Conservation (phyloP, 2,888 invertebrate genomes). For the Campoplex capitator region DNA sequence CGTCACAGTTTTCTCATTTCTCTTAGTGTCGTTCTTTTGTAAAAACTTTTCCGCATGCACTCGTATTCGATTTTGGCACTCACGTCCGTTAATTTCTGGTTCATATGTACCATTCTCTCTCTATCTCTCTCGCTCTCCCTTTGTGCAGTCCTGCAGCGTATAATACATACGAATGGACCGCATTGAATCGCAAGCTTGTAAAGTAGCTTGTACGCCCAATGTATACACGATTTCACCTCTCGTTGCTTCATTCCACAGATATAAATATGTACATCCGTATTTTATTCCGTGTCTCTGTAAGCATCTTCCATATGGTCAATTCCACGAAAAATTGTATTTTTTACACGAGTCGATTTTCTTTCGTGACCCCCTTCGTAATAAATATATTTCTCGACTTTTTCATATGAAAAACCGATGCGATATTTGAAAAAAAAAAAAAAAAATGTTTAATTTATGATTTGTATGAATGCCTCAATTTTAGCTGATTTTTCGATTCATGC, state of each 20-base stretch:
- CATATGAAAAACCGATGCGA: too few species aligned
- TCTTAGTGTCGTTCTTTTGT: neutral
- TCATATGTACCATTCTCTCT: neutral
- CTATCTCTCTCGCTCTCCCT: neutral
- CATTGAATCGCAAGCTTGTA: constrained; percentile 40
- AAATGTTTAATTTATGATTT: too few species aligned
- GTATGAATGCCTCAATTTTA: too few species aligned
- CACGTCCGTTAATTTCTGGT: neutral
- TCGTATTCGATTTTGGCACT: neutral
- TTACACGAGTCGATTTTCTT: neutral
- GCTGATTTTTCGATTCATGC: too few species aligned
- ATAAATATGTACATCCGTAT: neutral
- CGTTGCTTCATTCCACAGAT: constrained; percentile 13
- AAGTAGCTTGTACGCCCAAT: constrained; percentile 51
- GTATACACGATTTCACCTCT: constrained; percentile 44
- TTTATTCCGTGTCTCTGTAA: neutral
- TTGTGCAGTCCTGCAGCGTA: constrained; percentile 11
- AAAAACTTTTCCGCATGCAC: neutral
- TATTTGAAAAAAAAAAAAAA: too few species aligned
- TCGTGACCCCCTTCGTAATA: neutral
- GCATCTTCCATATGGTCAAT: neutral
- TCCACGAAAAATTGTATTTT: neutral
- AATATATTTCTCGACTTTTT: too few species aligned
- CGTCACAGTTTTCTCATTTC: neutral
- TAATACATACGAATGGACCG: constrained; percentile 2